phyloP scores from a whole-genome alignment of 2,113 vertebrate genomes.

The Stigmatopora argus region DNA sequence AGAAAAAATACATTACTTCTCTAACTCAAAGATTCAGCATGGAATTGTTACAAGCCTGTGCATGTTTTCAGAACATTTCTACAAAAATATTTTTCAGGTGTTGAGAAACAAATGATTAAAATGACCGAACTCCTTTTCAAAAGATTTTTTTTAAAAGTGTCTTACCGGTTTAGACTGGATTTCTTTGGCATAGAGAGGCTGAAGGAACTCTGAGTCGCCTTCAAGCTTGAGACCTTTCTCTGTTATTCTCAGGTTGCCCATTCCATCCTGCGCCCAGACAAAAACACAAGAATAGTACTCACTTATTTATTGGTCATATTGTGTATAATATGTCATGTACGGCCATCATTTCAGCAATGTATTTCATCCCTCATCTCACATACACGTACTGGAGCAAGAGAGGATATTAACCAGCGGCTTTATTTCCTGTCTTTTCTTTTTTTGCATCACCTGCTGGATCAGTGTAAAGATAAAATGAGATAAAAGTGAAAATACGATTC shows the following conservation, averaged over 20 bases:
- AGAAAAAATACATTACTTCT: no score
- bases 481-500: conserved; percentile 18
- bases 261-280: conserved; percentile 81
- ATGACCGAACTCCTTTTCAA: no score
- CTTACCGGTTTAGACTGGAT: conserved; percentile 96
- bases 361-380: neutral
- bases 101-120: no score
- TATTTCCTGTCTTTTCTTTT: conserved; percentile 18
- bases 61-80: no score
- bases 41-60: no score
- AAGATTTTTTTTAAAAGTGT: conserved; percentile 22
- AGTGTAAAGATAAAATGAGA: neutral
- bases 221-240: conserved; percentile 94
- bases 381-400: neutral
- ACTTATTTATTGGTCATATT: neutral
- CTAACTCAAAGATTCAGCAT: no score
- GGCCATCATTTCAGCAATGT: neutral
- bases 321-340: neutral
- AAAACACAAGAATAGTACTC: conserved; percentile 6
- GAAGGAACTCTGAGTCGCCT: conserved; percentile 96
- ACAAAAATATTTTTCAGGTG: no score
- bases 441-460: conserved; percentile 17
- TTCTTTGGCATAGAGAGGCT: conserved; percentile 99
- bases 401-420: conserved; percentile 23
- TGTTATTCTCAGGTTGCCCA: conserved; percentile 97